Conservation (phyloP, 2,113 vertebrate species). For the Oceanodroma tethys region DNA sequence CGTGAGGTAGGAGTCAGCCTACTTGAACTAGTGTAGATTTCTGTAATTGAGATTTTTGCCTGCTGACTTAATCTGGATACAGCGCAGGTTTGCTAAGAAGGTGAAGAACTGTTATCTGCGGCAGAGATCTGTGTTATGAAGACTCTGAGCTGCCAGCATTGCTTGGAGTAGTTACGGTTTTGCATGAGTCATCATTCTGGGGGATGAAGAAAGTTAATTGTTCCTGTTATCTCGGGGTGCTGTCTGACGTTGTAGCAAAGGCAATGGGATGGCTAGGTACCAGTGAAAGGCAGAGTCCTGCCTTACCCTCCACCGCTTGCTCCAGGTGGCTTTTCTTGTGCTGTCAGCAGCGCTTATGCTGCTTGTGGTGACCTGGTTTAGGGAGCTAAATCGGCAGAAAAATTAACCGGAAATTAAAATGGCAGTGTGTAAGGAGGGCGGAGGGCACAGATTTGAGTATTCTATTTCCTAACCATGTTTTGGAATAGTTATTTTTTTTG, state of each 20-base stretch:
- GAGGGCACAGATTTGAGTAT: background rate
- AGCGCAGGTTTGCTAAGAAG: background rate
- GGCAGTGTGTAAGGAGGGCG: background rate
- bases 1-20: accelerated
- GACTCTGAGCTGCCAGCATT: background rate
- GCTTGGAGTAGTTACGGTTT: background rate
- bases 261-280: accelerated
- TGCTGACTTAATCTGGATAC: background rate
- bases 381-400: background rate
- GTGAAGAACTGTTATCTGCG: background rate
- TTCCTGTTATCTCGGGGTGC: background rate
- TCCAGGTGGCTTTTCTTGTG: background rate
- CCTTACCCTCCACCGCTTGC: background rate
- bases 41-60: background rate
- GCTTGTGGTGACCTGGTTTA: background rate
- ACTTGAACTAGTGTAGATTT: accelerated
- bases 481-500: background rate
- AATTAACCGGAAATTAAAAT: background rate
- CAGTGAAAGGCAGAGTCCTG: background rate
- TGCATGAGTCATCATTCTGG: background rate
- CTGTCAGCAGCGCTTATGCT: background rate
- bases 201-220: background rate
- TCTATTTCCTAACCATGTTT: background rate
- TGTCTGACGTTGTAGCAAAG: background rate
- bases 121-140: background rate